These are phyloP conservation scores for Cactoblastis cactorum DNA, from an alignment of 2,888 invertebrate species.

Conservation along the genomic window DNA sequence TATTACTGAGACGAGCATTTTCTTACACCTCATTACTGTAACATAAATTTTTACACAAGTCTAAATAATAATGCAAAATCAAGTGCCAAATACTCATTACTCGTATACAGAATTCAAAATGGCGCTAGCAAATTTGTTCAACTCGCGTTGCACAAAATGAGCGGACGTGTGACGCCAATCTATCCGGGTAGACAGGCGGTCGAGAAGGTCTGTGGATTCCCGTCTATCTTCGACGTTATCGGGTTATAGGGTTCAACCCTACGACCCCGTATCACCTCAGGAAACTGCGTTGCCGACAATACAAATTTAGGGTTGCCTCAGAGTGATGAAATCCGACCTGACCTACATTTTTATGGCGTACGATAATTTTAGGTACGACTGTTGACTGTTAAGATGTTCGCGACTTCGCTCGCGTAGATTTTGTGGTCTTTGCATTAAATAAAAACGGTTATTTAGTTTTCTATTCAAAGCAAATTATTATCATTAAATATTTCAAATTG, in stretches of 20 bases:
- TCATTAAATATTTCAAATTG: too few relatives aligned
- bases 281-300: background rate
- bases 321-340: background rate
- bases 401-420: background rate
- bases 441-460: background rate
- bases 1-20: too few relatives aligned
- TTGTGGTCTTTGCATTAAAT: background rate
- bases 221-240: background rate
- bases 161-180: background rate
- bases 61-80: too few relatives aligned
- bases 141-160: background rate
- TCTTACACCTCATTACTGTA: too few relatives aligned
- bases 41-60: too few relatives aligned
- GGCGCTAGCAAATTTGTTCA: too few relatives aligned
- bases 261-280: background rate
- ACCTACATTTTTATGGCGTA: background rate
- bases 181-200: background rate
- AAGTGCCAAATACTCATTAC: too few relatives aligned
- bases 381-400: too few relatives aligned
- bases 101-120: too few relatives aligned
- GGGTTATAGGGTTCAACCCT: background rate
- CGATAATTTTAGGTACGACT: background rate
- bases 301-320: slow-evolving; percentile 5
- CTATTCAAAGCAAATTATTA: too few relatives aligned
- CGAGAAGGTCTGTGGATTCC: too few relatives aligned